Evolutionary conservation across 2,797 vertebrate species (phyloP), one percentile per base, ranked within the genome.

Genomic region (Morelia viridis): DNA sequence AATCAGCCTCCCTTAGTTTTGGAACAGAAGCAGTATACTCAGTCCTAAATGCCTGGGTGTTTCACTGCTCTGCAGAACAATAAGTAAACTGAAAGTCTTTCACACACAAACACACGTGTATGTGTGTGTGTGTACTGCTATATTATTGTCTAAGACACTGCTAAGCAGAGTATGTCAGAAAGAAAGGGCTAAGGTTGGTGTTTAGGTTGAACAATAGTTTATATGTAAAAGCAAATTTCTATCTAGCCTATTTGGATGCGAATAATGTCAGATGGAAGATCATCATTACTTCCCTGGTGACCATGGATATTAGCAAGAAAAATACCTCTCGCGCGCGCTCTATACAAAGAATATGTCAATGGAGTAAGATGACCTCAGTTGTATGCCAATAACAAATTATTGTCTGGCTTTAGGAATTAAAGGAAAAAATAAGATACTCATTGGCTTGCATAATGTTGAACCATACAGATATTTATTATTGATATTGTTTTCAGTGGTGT

Each of bases 141-240:
- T 41, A 41, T 41, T 41, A 2, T 41, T n/a, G 4, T 8, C n/a
- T 60, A 88, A 31, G 80, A 50, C 92, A 11, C 88, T 53, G 41
- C 41, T 89, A 90, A 85, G 22, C 17, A 58, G n/a, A 87, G 31
- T 19, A 85, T 83, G 3, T 46, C n/a, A 62, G 71, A 35, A 12
- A 87, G 92, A 53, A 85, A 76, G n/a, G 56, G 85, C 60, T n/a
- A 85, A 83, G 41, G 12, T 50, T 64, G 92, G 65, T 15, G n/a
- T 50, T 15, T 50, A 80, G 53, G 35, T 35, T 53, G 87, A 0
- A 85, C 31, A 46, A 1, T 60, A 85, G 61, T 88, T 62, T 80
- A 2, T 50, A 85, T 64, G 19, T 88, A 91, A 91, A 68, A 35
- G 46, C 46, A 28, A 0, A 0, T 15, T 56, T 0, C 26, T 87